Conservation (phyloP, 2,797 vertebrate genomes). For the Tokudaia tokunoshimensis region DNA sequence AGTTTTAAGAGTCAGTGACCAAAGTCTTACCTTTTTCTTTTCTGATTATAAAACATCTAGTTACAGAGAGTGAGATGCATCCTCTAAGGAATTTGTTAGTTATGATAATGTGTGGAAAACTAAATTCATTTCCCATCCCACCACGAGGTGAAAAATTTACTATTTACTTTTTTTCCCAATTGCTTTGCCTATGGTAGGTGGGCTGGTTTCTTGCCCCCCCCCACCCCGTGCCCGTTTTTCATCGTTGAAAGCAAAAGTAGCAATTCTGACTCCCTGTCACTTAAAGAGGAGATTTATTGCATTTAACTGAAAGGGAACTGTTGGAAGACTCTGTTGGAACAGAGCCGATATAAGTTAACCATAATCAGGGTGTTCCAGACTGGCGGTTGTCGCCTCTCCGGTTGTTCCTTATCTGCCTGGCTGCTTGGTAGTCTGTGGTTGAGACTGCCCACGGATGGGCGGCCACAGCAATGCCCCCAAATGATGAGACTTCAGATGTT, state of each 20-base stretch:
- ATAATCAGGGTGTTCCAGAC: slow-evolving; percentile 45
- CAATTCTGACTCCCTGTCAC: slow-evolving; percentile 53
- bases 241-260: slow-evolving; percentile 58
- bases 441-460: neutral
- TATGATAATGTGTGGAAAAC: neutral
- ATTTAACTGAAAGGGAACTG: slow-evolving; percentile 49
- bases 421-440: neutral
- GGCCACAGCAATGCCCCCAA: neutral
- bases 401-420: neutral
- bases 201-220: slow-evolving; percentile 1
- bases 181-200: neutral
- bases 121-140: neutral
- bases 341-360: neutral
- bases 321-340: neutral
- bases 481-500: neutral
- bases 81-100: neutral
- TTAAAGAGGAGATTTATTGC: slow-evolving; percentile 72
- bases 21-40: slow-evolving; percentile 33
- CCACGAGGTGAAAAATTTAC: neutral
- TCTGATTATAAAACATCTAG: slow-evolving; percentile 17
- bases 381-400: neutral
- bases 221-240: neutral
- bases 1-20: neutral
- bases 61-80: neutral
- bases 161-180: neutral